Percentiles rank a stretch among this genome's conserved stretches.
Conservation (phyloP, 2,797 vertebrate genomes). For the Enteromius radiatus region DNA sequence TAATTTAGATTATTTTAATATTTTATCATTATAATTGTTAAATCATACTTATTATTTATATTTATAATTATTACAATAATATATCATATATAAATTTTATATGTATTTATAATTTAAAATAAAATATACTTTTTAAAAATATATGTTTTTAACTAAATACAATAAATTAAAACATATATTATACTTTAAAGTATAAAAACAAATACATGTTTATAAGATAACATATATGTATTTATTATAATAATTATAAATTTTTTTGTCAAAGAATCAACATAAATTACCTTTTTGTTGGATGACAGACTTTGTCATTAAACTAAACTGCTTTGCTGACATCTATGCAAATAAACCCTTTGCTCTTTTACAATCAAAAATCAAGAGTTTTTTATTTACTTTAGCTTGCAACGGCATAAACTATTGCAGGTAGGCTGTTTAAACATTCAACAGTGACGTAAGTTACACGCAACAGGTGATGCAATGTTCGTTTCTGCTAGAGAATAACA, state of each 20-base stretch:
- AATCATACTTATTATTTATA: background rate
- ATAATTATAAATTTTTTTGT: background rate
- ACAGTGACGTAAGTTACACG: constrained; percentile 28
- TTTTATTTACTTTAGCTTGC: constrained; percentile 11
- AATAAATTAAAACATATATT: background rate
- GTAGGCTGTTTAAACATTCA: constrained; percentile 47
- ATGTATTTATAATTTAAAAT: background rate
- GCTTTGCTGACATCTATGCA: constrained; percentile 15
- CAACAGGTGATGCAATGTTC: constrained; percentile 60
- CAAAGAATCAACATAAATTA: background rate
- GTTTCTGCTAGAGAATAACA: constrained; percentile 43
- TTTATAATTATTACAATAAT: background rate
- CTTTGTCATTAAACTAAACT: constrained; percentile 18
- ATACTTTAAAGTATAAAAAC: background rate
- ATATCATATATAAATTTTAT: background rate
- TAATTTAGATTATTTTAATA: too few relatives aligned
- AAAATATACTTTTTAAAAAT: background rate
- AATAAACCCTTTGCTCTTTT: constrained; percentile 23
- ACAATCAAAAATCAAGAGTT: constrained; percentile 2
- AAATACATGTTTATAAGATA: background rate
- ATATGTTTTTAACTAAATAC: background rate
- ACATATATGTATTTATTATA: background rate
- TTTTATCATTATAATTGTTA: too few relatives aligned
- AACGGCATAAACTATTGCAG: background rate
- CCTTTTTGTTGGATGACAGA: constrained; percentile 1